These are phyloP conservation scores for Watsonalla binaria DNA, from an alignment of 2,888 invertebrate species.

Conservation along the genomic window DNA sequence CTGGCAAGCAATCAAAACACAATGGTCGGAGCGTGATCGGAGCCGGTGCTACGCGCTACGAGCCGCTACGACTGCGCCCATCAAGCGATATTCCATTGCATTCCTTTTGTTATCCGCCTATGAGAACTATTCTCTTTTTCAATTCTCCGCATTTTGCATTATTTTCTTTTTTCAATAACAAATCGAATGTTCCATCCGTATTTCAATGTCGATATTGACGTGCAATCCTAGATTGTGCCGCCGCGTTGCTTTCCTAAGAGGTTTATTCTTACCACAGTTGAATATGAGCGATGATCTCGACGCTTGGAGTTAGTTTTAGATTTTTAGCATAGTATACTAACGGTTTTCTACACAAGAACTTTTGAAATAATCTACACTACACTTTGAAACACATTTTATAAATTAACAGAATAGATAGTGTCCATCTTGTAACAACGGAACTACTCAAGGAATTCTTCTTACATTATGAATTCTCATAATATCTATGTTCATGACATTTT, in stretches of 20 bases:
- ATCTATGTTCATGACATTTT: too few species aligned
- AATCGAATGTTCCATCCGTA: slow-evolving; percentile 65
- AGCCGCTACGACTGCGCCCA: slow-evolving; percentile 39
- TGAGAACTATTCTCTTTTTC: slow-evolving; percentile 64
- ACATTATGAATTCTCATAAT: too few species aligned
- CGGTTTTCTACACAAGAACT: too few species aligned
- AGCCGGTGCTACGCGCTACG: slow-evolving; percentile 33
- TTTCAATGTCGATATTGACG: slow-evolving; percentile 50
- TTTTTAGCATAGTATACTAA: too few species aligned
- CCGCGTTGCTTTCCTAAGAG: slow-evolving; percentile 13
- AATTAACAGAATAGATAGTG: too few species aligned
- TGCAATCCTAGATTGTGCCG: slow-evolving; percentile 27
- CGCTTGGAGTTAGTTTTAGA: too few species aligned
- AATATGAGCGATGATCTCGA: too few species aligned
- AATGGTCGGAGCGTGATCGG: slow-evolving; percentile 39
- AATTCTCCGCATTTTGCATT: slow-evolving; percentile 63
- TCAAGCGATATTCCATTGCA: slow-evolving; percentile 60
- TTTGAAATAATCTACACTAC: too few species aligned
- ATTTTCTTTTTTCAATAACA: slow-evolving; percentile 70
- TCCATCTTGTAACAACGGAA: too few species aligned
- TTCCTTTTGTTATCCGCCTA: slow-evolving; percentile 68
- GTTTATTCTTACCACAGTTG: too few species aligned
- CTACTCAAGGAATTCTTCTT: too few species aligned
- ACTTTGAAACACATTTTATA: too few species aligned
- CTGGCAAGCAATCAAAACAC: slow-evolving; percentile 57